Conservation (phyloP, 2,113 vertebrate species). For the Butastur rufipennis region DNA sequence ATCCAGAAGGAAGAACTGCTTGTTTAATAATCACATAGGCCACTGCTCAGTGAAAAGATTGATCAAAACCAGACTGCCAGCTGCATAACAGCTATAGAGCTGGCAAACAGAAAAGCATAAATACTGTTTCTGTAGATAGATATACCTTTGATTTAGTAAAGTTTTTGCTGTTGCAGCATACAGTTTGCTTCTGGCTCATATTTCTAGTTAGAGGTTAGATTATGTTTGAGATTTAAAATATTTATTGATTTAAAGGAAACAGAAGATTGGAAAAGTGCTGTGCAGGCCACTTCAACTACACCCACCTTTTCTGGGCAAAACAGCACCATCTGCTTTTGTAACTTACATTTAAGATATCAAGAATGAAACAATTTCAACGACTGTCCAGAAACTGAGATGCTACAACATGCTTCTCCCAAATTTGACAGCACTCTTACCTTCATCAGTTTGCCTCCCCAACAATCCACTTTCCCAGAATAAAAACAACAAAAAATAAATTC, state of each 20-base stretch:
- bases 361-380: neutral
- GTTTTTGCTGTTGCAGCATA: neutral
- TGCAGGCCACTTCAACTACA: neutral
- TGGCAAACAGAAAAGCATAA: neutral
- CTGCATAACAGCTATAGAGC: neutral
- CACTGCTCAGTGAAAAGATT: neutral
- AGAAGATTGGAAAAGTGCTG: neutral
- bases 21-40: neutral
- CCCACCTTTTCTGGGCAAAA: neutral
- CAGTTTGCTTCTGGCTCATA: neutral
- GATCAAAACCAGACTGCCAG: neutral
- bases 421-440: neutral
- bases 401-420: neutral
- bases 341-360: neutral
- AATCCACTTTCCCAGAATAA: neutral
- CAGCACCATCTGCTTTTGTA: neutral
- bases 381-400: neutral
- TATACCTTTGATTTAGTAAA: neutral
- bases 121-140: neutral
- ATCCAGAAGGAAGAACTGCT: neutral
- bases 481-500: neutral
- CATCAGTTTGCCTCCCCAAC: neutral
- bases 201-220: neutral
- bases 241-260: neutral
- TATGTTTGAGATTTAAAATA: neutral